Evolutionary conservation across 2,888 invertebrate genomes (phyloP).

Genomic region (Julus scandinavius): DNA sequence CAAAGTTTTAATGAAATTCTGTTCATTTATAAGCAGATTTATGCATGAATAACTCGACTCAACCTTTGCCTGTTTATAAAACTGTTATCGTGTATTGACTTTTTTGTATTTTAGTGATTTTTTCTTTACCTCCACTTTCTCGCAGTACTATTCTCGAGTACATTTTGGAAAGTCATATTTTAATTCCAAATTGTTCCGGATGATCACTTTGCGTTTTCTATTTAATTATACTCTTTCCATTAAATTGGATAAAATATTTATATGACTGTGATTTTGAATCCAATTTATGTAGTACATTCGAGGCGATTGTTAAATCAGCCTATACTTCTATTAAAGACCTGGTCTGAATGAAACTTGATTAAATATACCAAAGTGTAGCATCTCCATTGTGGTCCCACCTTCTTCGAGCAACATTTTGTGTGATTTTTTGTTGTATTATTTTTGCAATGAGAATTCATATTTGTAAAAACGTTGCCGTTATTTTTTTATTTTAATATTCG

Average conservation of each 20-base stretch:
- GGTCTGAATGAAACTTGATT: constrained; percentile 46
- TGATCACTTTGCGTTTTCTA: constrained; percentile 45
- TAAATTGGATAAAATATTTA: constrained; percentile 46
- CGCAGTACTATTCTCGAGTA: constrained; percentile 46
- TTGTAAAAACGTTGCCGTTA: neutral
- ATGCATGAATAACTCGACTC: constrained; percentile 45
- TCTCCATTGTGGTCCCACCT: neutral
- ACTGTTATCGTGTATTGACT: constrained; percentile 45
- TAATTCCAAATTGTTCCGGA: constrained; percentile 46
- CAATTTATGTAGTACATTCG: constrained; percentile 45
- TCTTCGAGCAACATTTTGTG: neutral
- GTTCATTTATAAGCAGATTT: constrained; percentile 46
- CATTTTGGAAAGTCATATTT: constrained; percentile 46
- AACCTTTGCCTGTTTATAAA: constrained; percentile 46
- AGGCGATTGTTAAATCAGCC: constrained; percentile 46
- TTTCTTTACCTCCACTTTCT: constrained; percentile 46
- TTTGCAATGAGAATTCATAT: neutral
- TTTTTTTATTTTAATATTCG: neutral
- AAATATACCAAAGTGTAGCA: constrained; percentile 45
- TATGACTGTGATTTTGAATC: constrained; percentile 46
- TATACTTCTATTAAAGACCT: constrained; percentile 46
- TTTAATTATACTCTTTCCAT: constrained; percentile 46
- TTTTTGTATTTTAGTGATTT: constrained; percentile 46
- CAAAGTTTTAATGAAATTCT: constrained; percentile 45
- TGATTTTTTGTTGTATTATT: neutral